A percentile compares a stretch with the other conserved stretches of the same genome.
These are phyloP conservation scores for Sternarchorhynchus goeldii DNA, from an alignment of 2,797 vertebrate genomes.

Conservation along the genomic window DNA sequence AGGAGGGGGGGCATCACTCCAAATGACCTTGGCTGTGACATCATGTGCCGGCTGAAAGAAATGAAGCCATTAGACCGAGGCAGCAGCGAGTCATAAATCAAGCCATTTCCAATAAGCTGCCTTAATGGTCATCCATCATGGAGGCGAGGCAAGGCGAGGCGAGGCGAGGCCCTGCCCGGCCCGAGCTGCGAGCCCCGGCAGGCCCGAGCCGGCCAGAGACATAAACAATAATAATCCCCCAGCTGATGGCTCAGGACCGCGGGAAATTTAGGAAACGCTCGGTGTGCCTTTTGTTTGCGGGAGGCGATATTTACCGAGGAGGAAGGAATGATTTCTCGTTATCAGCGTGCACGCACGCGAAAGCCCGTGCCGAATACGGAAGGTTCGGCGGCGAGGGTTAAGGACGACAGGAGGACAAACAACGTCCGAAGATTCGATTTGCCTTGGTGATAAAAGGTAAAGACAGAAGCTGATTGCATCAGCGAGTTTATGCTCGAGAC, in stretches of 20 bases:
- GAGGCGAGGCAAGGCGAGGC: constrained; percentile 39
- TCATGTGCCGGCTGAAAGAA: constrained; percentile 98
- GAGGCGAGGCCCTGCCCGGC: constrained; percentile 37
- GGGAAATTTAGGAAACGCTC: constrained; percentile 86
- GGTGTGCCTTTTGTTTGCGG: constrained; percentile 86
- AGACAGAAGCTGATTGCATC: constrained; percentile 22
- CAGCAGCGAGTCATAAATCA: constrained; percentile 98
- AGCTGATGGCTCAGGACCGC: constrained; percentile 84
- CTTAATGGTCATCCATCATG: constrained; percentile 99
- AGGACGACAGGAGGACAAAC: constrained; percentile 35
- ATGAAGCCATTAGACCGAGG: constrained; percentile 99
- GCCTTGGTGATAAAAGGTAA: constrained; percentile 30
- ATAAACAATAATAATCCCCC: constrained; percentile 93
- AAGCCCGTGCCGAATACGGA: constrained; percentile 18
- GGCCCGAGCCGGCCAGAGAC: constrained; percentile 76
- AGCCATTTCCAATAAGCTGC: constrained; percentile 99
- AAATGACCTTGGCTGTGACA: constrained; percentile 99
- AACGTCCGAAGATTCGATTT: constrained; percentile 25
- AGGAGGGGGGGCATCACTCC: constrained; percentile 79
- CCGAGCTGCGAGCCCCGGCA: constrained; percentile 35
- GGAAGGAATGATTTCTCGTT: constrained; percentile 60
- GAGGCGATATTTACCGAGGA: constrained; percentile 83
- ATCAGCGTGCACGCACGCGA: constrained; percentile 39
- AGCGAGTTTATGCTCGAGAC: not conserved
- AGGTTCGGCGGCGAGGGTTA: constrained; percentile 24